A percentile compares a stretch with the other conserved stretches of the same genome.
phyloP scores from a whole-genome alignment of 2,113 vertebrate species.

The Dasypus novemcinctus region DNA sequence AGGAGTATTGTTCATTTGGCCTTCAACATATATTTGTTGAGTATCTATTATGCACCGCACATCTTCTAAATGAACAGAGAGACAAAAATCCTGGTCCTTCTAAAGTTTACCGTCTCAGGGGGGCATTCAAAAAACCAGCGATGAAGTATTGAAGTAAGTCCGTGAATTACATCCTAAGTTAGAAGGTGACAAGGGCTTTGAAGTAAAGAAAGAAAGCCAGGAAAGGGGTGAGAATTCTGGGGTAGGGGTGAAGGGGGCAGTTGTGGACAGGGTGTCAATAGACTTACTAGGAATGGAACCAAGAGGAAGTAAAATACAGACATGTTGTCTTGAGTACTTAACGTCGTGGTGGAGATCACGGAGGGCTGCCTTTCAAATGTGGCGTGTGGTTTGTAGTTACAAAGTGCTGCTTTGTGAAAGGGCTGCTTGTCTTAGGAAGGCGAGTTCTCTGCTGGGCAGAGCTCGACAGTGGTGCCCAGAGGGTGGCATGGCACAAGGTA shows the following conservation, averaged over 20 bases:
- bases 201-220: background rate
- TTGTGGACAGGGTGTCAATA: background rate
- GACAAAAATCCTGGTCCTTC: background rate
- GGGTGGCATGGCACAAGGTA: background rate
- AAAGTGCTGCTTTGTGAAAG: background rate
- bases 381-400: background rate
- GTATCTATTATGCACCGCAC: background rate
- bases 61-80: constrained; percentile 33
- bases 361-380: background rate
- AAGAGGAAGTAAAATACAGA: background rate
- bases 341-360: background rate
- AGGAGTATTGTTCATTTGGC: background rate
- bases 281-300: background rate
- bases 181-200: background rate
- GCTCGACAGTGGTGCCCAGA: background rate
- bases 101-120: background rate
- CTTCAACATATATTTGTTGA: constrained; percentile 40
- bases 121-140: background rate
- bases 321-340: background rate
- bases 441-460: background rate
- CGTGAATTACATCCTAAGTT: background rate
- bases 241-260: rapidly evolving
- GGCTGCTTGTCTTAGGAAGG: background rate
- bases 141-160: background rate
- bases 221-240: background rate